Percentiles rank a stretch among this genome's conserved stretches.
Conservation (phyloP, 2,797 vertebrate species). For the Pangasius djambal region DNA sequence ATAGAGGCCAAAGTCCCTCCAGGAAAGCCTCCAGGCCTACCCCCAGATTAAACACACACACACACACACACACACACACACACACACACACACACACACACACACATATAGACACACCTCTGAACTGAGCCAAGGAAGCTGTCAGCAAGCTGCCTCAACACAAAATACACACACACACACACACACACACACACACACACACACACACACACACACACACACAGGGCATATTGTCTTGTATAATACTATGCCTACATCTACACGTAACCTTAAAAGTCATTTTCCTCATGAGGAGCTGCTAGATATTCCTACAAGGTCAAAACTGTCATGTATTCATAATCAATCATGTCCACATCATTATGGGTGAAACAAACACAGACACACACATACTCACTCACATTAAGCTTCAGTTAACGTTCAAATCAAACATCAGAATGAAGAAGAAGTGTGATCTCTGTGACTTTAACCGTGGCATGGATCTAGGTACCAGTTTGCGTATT, state of each 20-base stretch:
- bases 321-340: neutral
- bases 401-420: too few species aligned
- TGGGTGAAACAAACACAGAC: neutral
- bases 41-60: neutral
- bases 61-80: slow-evolving; percentile 6
- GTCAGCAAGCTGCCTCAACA: neutral
- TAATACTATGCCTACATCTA: neutral
- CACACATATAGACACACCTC: neutral
- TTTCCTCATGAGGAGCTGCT: neutral
- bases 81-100: neutral
- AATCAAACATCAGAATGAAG: too few species aligned
- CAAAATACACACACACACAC: slow-evolving; percentile 1
- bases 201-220: slow-evolving; percentile 11
- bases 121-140: neutral
- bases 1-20: slow-evolving; percentile 7
- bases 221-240: neutral
- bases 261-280: neutral
- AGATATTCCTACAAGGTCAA: neutral
- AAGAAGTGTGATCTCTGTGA: too few species aligned
- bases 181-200: slow-evolving; percentile 5
- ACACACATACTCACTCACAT: too few species aligned
- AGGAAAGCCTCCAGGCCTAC: neutral
- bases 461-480: too few species aligned
- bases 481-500: too few species aligned
- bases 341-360: neutral